A percentile compares a stretch with the other conserved stretches of the same genome.
These are phyloP conservation scores for Drosophila orena DNA, from an alignment of 1,140 invertebrate genomes.

Conservation along the genomic window DNA sequence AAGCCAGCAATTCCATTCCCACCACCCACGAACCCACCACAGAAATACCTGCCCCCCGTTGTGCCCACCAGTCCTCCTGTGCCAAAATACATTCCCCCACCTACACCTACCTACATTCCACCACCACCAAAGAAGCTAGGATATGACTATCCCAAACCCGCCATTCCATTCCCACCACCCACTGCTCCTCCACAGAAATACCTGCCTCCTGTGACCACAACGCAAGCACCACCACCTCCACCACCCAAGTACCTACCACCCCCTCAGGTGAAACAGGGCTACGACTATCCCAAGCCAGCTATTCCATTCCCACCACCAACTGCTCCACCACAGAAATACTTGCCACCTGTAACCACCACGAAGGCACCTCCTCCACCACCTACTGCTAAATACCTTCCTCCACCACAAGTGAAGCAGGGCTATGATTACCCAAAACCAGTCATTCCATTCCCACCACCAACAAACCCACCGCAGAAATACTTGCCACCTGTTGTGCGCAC, in stretches of 20 bases:
- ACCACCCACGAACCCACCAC: constrained; percentile 44
- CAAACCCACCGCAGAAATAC: constrained; percentile 28
- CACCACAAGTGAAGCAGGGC: constrained; percentile 36
- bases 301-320: constrained; percentile 52
- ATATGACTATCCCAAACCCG: constrained; percentile 68
- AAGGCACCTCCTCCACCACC: constrained; percentile 36
- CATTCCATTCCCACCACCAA: constrained; percentile 53
- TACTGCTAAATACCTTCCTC: constrained; percentile 16
- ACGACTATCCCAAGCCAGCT: constrained; percentile 60
- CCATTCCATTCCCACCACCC: constrained; percentile 57
- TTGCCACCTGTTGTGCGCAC: constrained; percentile 15
- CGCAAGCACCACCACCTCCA: constrained; percentile 19
- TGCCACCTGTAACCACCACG: constrained; percentile 33
- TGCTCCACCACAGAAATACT: constrained; percentile 23
- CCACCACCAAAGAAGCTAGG: constrained; percentile 41
- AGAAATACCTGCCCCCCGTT: constrained; percentile 60
- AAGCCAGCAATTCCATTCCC: constrained; percentile 64
- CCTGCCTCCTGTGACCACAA: constrained; percentile 30
- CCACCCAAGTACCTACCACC: constrained; percentile 32
- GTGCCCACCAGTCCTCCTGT: constrained; percentile 41
- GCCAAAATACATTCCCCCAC: constrained; percentile 53
- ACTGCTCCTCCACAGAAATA: constrained; percentile 45
- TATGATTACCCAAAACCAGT: constrained; percentile 62
- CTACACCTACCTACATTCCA: constrained; percentile 47
- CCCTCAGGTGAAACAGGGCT: constrained; percentile 33